Evolutionary conservation across 2,113 vertebrate genomes (phyloP).

Genomic region (Eulemur rufifrons): DNA sequence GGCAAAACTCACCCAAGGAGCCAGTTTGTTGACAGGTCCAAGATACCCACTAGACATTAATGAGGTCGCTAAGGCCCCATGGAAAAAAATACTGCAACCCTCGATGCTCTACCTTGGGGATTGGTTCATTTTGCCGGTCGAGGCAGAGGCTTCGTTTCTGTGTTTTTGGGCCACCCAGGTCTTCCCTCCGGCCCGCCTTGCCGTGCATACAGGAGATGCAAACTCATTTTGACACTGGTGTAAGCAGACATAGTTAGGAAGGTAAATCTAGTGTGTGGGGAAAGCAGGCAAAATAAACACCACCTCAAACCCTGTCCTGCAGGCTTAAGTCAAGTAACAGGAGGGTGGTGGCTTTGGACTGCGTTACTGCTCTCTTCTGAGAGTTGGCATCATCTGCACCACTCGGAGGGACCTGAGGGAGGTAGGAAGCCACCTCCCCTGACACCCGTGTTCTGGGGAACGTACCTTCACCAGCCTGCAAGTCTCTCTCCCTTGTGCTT

Average conservation of each 20-base stretch:
- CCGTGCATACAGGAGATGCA: neutral
- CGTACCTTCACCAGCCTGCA: neutral
- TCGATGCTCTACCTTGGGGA: neutral
- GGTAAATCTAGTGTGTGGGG: neutral
- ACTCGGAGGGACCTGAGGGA: neutral
- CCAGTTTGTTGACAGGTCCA: no score
- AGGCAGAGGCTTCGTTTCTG: neutral
- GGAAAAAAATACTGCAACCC: neutral
- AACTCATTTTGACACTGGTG: neutral
- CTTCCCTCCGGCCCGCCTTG: rapidly evolving
- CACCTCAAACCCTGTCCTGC: no score
- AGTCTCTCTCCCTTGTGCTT: neutral
- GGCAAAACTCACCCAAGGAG: neutral
- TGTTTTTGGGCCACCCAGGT: neutral
- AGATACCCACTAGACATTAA: neutral
- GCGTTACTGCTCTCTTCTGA: rapidly evolving
- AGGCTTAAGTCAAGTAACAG: neutral
- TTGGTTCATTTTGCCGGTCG: rapidly evolving
- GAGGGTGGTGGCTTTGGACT: neutral
- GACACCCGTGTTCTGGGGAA: neutral
- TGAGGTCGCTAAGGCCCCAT: neutral
- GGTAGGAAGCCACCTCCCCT: rapidly evolving
- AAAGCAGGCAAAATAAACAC: neutral
- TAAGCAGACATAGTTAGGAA: neutral
- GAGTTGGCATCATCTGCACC: rapidly evolving